Conservation (phyloP, 2,888 invertebrate species). For the Cerastoderma edule region DNA sequence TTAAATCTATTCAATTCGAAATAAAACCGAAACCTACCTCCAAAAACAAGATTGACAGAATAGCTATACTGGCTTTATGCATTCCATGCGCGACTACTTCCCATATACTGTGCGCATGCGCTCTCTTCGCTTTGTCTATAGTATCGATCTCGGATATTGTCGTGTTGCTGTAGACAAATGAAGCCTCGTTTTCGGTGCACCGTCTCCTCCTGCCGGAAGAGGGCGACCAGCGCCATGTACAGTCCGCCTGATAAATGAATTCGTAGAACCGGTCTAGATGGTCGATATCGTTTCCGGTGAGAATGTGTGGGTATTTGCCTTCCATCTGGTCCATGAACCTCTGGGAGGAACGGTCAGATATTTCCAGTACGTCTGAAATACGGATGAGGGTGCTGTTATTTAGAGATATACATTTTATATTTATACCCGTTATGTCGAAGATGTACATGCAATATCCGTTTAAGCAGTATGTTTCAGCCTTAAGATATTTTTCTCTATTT, state of each 20-base stretch:
- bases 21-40: too few species aligned
- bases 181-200: not conserved
- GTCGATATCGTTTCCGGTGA: slow-evolving; percentile 18
- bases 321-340: slow-evolving; percentile 28
- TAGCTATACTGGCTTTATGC: slow-evolving; percentile 28
- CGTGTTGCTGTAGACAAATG: not conserved
- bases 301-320: slow-evolving; percentile 13
- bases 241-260: slow-evolving; percentile 10
- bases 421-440: too few species aligned
- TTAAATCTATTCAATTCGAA: too few species aligned
- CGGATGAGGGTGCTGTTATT: not conserved
- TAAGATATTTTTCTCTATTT: too few species aligned
- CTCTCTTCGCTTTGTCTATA: not conserved
- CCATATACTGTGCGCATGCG: slow-evolving; percentile 23
- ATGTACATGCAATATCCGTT: too few species aligned
- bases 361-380: slow-evolving; percentile 25
- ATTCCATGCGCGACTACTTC: slow-evolving; percentile 16
- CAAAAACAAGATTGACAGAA: slow-evolving; percentile 11
- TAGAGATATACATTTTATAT: too few species aligned
- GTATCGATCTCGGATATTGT: not conserved
- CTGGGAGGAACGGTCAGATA: slow-evolving; percentile 16
- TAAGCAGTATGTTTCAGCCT: too few species aligned
- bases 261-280: slow-evolving; percentile 15
- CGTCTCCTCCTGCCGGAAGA: slow-evolving; percentile 1
- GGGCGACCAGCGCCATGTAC: not conserved